phyloP scores from a whole-genome alignment of 1,140 invertebrate species.

The Hylaeus anthracinus region DNA sequence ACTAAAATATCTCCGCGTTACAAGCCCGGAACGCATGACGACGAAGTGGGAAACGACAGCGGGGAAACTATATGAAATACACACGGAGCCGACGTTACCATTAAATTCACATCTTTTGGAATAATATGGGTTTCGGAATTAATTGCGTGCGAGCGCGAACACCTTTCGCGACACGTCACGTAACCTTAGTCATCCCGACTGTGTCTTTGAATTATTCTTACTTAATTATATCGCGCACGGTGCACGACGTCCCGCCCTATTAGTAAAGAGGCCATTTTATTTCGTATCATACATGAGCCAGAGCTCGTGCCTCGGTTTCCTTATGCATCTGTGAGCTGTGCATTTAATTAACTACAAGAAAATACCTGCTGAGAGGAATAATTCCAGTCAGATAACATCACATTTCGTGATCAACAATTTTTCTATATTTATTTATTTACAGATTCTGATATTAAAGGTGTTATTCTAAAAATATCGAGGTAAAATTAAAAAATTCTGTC shows the following conservation, averaged over 20 bases:
- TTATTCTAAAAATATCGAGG: too few species aligned
- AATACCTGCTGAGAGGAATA: too few species aligned
- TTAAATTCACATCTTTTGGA: slow-evolving; percentile 40
- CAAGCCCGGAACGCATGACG: slow-evolving; percentile 37
- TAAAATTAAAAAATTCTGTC: too few species aligned
- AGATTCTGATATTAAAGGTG: too few species aligned
- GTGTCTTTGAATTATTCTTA: slow-evolving; percentile 44
- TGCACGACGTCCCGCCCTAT: slow-evolving; percentile 17
- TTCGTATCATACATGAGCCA: neutral
- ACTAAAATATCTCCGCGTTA: slow-evolving; percentile 44
- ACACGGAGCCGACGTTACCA: slow-evolving; percentile 7
- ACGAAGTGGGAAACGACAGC: neutral
- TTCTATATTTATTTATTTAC: too few species aligned
- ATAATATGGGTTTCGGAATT: slow-evolving; percentile 42
- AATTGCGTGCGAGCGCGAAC: slow-evolving; percentile 40
- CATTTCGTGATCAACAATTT: too few species aligned
- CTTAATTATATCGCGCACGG: slow-evolving; percentile 28
- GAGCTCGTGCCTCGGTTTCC: neutral
- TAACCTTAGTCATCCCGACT: neutral
- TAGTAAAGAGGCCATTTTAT: slow-evolving; percentile 26
- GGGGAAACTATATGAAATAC: slow-evolving; percentile 9
- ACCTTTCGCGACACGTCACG: slow-evolving; percentile 29
- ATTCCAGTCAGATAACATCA: too few species aligned
- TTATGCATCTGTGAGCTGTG: neutral
- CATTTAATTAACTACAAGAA: neutral